Evolutionary conservation across 2,113 vertebrate genomes (phyloP), one percentile per base, ranked within the genome.

Genomic region (Xiphorhynchus elegans): DNA sequence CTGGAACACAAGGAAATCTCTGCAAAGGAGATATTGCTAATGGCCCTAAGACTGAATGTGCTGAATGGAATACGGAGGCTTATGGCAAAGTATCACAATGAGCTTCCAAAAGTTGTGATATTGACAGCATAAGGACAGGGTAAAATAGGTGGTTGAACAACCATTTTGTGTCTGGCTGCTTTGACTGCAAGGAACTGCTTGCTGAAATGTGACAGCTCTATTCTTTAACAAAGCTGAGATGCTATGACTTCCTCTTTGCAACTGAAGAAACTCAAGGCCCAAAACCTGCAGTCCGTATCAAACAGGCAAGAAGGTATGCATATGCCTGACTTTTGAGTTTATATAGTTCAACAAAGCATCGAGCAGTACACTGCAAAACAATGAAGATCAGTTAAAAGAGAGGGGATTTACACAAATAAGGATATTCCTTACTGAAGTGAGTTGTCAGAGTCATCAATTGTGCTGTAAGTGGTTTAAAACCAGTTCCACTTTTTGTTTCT

Each of bases 231-330:
- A 56, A 37, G 3, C 10, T 40, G 24, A 53, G 37, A 17, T 5
- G 29, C 37, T 14, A n/a, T 10, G 3, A 10, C 5, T 69, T 85
- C 9, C 25, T 5, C 8, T 8, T 2, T 50, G 4, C 16, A 81
- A 5, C 16, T 37, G 9, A 1, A 58, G 58, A 69, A 58, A 73
- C 6, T 66, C 17, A 25, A 47, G 16, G 9, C 12, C 15, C 17
- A 58, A 8, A 62, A 62, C 24, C 11, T 73, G 14, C 31, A 33
- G 10, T 8, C 6, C 2, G 1, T 12, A 24, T 24, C 11, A 64
- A 75, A 56, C 1, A 9, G 6, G 7, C 3, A 64, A 77, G 39
- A 56, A 58, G 4, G 10, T 40, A 20, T 0, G 3, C 4, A 6
- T 19, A 5, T 29, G 9, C 7, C 20, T 42, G 67, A n/a, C 1